Evolutionary conservation across 2,797 vertebrate genomes (phyloP), one percentile per base, ranked within the genome.

Genomic region (Hippocampus kuda): DNA sequence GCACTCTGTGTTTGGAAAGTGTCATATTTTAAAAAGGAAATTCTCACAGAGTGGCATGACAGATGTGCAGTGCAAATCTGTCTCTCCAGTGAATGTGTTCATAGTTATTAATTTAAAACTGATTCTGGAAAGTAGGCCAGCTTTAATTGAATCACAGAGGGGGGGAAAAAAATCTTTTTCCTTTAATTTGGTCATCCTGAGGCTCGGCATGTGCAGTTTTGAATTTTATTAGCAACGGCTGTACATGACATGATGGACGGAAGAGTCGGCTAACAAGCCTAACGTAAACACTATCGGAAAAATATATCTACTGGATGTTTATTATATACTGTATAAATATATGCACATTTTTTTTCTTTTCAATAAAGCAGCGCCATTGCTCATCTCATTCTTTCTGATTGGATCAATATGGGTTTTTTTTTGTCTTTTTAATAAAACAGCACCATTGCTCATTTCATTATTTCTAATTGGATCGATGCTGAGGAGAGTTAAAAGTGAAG

Each of bases 111-210:
- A 12, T 53, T 22, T 8, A 62, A 76, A 54, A 69, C 42, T 53
- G 69, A 79, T 49, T 76, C 22, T 68, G 62, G 64, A 84, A 86
- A 85, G 75, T 84, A 80, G 80, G 77, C 68, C 68, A 4, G 70
- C 66, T 82, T 85, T 86, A 88, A 86, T 81, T 84, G 72, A 86
- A 85, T 83, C 76, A 76, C 66, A 80, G 75, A 16, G 57, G 15
- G 53, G 26, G 11, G 79, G 77, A 74, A 61, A 70, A 65, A 64
- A 68, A 75, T 72, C 67, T 1, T 65, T 34, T 63, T 56, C 51
- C 85, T 84, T 82, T 79, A 84, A 82, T 80, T 82, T 78, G 70
- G 77, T 85, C 76, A 85, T 81, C 81, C 84, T 44, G 61, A 85
- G 77, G 82, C 79, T 79, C 78, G 75, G 72, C 80, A 83, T 81